Evolutionary conservation across 2,888 invertebrate species (phyloP).

Genomic region (Hypena proboscidalis): DNA sequence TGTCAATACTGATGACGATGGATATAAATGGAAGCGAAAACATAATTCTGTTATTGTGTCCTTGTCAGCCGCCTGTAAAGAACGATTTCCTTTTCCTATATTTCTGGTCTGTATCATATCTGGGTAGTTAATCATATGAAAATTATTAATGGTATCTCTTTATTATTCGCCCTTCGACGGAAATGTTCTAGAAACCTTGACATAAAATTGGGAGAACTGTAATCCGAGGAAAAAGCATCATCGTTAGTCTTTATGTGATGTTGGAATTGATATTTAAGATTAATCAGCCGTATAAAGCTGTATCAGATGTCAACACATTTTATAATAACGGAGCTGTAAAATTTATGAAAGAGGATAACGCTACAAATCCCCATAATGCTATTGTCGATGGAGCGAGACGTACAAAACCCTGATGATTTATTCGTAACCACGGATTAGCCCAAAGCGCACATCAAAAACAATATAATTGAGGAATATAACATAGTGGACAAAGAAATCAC

Average conservation of each 20-base stretch:
- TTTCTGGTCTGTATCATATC: conserved; percentile 18
- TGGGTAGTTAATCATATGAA: conserved; percentile 28
- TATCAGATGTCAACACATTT: conserved; percentile 25
- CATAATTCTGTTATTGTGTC: conserved; percentile 41
- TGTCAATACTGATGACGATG: conserved; percentile 62
- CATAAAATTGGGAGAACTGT: conserved; percentile 12
- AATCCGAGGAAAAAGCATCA: conserved; percentile 18
- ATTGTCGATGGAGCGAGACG: conserved; percentile 54
- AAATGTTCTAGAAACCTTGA: conserved; percentile 28
- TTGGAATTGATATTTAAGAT: conserved; percentile 24
- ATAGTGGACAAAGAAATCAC: conserved; percentile 71
- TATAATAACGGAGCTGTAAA: conserved; percentile 15
- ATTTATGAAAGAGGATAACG: conserved; percentile 23
- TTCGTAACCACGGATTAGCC: conserved; percentile 57
- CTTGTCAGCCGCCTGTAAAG: conserved; percentile 28
- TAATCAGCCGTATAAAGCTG: conserved; percentile 16
- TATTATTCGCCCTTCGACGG: conserved; percentile 15
- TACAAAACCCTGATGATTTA: conserved; percentile 50
- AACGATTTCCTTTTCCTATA: conserved; percentile 35
- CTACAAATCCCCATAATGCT: conserved; percentile 57
- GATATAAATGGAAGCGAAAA: conserved; percentile 40
- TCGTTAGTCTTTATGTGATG: conserved; percentile 18
- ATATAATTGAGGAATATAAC: conserved; percentile 57
- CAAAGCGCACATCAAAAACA: conserved; percentile 64
- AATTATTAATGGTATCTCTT: conserved; percentile 26